phyloP scores from a whole-genome alignment of 2,113 vertebrate species.

The Erinaceus europaeus region DNA sequence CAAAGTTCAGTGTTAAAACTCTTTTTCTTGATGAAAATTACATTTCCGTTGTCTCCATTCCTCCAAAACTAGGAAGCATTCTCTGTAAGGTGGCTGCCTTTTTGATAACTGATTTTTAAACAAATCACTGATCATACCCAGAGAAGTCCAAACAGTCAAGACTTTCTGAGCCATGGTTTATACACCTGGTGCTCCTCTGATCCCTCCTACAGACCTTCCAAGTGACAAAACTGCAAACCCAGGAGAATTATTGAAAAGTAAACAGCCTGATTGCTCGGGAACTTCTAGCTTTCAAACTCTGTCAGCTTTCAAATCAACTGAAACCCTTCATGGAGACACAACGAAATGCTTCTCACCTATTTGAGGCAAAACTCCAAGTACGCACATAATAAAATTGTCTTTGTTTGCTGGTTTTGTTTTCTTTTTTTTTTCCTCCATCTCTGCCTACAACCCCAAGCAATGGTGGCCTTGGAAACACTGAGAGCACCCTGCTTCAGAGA shows the following conservation, averaged over 20 bases:
- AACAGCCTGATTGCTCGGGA: background rate
- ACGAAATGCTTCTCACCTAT: background rate
- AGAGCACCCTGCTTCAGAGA: background rate
- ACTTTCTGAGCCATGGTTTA: too few relatives aligned
- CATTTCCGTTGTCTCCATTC: background rate
- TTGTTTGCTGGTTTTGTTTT: background rate
- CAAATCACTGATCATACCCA: background rate
- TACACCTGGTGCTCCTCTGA: too few relatives aligned
- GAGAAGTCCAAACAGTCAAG: background rate
- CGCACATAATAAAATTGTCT: background rate
- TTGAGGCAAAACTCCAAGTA: conserved; percentile 5
- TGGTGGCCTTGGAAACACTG: background rate
- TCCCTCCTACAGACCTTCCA: background rate
- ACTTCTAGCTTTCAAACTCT: conserved; percentile 11
- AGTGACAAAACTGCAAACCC: background rate
- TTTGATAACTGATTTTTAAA: background rate
- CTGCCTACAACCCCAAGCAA: conserved; percentile 27
- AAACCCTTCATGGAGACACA: conserved; percentile 2
- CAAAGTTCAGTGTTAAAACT: background rate
- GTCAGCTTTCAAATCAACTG: background rate
- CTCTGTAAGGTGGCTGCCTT: background rate
- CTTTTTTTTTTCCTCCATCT: conserved; percentile 2
- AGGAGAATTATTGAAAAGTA: background rate
- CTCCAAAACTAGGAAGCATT: background rate
- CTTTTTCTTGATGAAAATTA: background rate